phyloP scores from a whole-genome alignment of 2,113 vertebrate species.

The Ammodytes marinus region DNA sequence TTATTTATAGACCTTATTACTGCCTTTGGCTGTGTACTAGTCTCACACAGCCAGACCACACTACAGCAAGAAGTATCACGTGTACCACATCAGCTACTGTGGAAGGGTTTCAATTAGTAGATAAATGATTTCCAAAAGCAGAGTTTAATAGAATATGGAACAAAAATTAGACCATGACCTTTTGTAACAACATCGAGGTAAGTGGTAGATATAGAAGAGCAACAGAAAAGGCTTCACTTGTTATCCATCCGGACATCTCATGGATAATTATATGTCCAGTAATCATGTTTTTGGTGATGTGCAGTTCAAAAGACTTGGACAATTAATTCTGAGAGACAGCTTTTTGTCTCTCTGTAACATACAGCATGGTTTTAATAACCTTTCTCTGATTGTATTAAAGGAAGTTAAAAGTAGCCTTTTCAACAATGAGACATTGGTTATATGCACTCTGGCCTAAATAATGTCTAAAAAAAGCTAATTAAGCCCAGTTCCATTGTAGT shows the following conservation, averaged over 20 bases:
- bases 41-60: too few relatives aligned
- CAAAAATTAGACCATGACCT: background rate
- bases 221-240: background rate
- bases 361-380: background rate
- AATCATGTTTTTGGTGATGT: background rate
- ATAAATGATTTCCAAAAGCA: constrained; percentile 11
- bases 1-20: constrained; percentile 26
- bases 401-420: background rate
- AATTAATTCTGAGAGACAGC: background rate
- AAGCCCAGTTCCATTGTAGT: background rate
- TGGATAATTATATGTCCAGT: background rate
- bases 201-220: background rate
- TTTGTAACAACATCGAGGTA: background rate
- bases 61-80: too few relatives aligned
- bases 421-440: background rate
- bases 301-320: background rate
- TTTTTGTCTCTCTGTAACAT: background rate
- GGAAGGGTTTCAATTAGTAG: constrained; percentile 8
- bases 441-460: background rate
- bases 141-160: background rate
- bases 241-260: background rate
- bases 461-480: background rate
- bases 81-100: background rate
- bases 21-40: constrained; percentile 14
- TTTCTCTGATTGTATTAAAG: background rate